Conservation (phyloP, 2,888 invertebrate genomes). For the Orchesella flavescens region DNA sequence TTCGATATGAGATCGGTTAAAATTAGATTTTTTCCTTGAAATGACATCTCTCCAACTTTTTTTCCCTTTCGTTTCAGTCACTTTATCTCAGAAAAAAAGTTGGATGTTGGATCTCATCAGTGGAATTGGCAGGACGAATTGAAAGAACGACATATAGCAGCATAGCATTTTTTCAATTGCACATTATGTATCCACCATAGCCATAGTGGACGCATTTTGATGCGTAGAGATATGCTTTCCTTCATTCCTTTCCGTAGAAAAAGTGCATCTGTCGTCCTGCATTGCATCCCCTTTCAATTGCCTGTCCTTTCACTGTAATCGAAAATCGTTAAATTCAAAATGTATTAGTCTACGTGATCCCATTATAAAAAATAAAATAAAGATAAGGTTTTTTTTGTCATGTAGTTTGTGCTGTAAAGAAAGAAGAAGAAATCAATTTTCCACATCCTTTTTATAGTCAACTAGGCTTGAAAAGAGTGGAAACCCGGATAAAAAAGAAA, state of each 20-base stretch:
- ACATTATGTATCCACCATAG: constrained; percentile 36
- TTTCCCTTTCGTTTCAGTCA: constrained; percentile 5
- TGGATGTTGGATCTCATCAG: neutral
- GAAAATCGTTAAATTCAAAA: constrained; percentile 60
- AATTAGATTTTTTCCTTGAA: constrained; percentile 51
- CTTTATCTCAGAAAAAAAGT: constrained; percentile 1
- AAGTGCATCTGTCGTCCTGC: neutral
- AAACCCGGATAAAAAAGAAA: constrained; percentile 24
- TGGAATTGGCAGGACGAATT: constrained; percentile 37
- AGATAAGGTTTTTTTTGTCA: constrained; percentile 44
- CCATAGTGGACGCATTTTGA: constrained; percentile 11
- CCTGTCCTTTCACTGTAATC: constrained; percentile 22
- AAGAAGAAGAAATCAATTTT: constrained; percentile 49
- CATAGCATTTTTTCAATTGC: constrained; percentile 3
- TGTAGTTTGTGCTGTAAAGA: constrained; percentile 11
- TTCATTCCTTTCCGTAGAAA: neutral
- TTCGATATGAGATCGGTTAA: constrained; percentile 52
- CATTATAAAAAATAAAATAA: constrained; percentile 41
- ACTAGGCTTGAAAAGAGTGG: constrained; percentile 31
- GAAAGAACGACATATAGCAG: constrained; percentile 1
- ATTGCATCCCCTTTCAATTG: constrained; percentile 6
- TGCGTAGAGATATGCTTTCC: neutral
- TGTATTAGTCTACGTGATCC: constrained; percentile 56
- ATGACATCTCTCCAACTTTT: constrained; percentile 55
- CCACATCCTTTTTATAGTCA: constrained; percentile 42